Evolutionary conservation across 2,888 invertebrate species (phyloP).

Genomic region (Rhagophthalmus giganteus): DNA sequence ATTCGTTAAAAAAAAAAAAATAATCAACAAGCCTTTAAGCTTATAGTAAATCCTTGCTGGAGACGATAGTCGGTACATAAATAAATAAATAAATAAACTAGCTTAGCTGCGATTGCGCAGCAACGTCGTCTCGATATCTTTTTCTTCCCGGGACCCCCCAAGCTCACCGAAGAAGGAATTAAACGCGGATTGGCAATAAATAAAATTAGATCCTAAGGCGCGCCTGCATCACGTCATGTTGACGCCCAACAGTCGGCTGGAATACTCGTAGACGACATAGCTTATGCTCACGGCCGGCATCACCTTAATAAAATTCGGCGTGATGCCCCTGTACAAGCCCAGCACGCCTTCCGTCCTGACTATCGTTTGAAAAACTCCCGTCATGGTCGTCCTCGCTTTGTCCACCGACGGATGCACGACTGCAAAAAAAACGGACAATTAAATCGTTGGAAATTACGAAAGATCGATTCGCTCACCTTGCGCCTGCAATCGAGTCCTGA

Average conservation of each 20-base stretch:
- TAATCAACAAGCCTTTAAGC: too few relatives aligned
- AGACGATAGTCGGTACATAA: too few relatives aligned
- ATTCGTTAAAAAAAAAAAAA: too few relatives aligned
- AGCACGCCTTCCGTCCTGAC: conserved; percentile 82
- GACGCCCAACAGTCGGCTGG: conserved; percentile 84
- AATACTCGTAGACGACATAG: conserved; percentile 96
- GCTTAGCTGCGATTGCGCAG: too few relatives aligned
- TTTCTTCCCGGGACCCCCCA: conserved; percentile 7
- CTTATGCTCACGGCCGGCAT: conserved; percentile 98
- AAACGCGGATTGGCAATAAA: conserved; percentile 40
- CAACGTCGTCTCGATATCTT: conserved; percentile 17
- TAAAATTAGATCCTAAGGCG: conserved; percentile 50
- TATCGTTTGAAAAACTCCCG: conserved; percentile 80
- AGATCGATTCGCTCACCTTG: too few relatives aligned
- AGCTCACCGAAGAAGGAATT: conserved; percentile 20
- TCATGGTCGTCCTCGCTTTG: conserved; percentile 69
- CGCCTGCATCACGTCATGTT: conserved; percentile 84
- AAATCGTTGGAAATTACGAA: too few relatives aligned
- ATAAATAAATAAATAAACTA: too few relatives aligned
- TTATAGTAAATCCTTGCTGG: too few relatives aligned
- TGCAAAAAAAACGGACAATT: too few relatives aligned
- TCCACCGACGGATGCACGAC: conserved; percentile 56
- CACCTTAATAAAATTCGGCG: conserved; percentile 98
- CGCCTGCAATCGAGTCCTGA: conserved; percentile 94
- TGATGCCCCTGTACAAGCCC: conserved; percentile 95